Conservation (phyloP, 2,797 vertebrate genomes). For the Falco concolor region DNA sequence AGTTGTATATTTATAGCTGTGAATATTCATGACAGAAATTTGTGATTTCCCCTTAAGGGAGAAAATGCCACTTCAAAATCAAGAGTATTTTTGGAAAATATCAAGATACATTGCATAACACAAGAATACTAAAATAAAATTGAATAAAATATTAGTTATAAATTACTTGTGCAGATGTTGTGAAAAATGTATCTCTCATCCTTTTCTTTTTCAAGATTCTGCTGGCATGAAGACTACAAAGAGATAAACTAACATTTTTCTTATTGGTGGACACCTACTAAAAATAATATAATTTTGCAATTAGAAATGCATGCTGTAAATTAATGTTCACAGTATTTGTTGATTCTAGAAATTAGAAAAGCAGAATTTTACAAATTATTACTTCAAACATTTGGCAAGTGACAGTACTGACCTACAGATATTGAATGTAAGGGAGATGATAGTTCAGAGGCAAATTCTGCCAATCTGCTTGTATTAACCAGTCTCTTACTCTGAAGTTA, state of each 20-base stretch:
- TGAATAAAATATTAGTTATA: neutral
- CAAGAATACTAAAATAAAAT: neutral
- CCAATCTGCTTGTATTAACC: neutral
- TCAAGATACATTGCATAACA: neutral
- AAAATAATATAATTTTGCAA: neutral
- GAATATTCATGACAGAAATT: neutral
- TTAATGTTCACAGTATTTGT: neutral
- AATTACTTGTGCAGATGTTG: neutral
- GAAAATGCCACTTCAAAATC: neutral
- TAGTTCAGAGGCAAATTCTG: neutral
- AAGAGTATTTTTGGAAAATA: neutral
- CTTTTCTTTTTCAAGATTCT: neutral
- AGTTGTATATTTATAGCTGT: neutral
- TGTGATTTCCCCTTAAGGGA: neutral
- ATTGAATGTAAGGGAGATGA: neutral
- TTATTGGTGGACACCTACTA: neutral
- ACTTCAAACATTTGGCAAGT: neutral
- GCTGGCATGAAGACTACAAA: neutral
- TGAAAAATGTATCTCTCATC: neutral
- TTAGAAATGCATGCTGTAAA: neutral
- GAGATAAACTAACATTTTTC: neutral
- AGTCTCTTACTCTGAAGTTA: neutral
- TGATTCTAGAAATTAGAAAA: neutral
- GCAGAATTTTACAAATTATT: neutral
- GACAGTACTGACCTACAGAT: neutral